Percentiles rank a stretch among this genome's conserved stretches.
Conservation (phyloP, 2,888 invertebrate species). For the Galerucella calmariensis region DNA sequence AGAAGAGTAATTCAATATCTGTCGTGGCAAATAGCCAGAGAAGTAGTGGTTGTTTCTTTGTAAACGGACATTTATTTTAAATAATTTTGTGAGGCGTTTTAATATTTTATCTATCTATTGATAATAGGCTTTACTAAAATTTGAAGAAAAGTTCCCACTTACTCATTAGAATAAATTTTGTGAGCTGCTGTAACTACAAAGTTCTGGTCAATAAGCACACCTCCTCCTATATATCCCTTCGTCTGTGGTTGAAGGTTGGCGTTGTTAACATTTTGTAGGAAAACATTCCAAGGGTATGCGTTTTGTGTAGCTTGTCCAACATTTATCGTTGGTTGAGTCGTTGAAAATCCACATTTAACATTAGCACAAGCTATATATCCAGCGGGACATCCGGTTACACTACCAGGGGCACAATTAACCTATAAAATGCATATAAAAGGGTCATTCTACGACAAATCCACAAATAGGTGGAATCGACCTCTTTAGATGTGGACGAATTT, state of each 20-base stretch:
- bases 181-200: constrained; percentile 82
- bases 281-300: constrained; percentile 80
- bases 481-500: no score
- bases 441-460: no score
- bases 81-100: no score
- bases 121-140: no score
- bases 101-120: no score
- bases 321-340: constrained; percentile 50
- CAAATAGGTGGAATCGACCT: no score
- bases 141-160: constrained; percentile 35
- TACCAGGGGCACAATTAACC: not conserved
- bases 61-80: no score
- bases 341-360: not conserved
- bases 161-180: constrained; percentile 66
- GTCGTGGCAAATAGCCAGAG: no score
- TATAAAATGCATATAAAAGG: not conserved
- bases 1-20: no score
- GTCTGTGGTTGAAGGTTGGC: not conserved
- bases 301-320: constrained; percentile 74
- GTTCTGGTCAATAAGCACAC: constrained; percentile 74
- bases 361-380: not conserved
- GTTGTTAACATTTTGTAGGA: constrained; percentile 54
- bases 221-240: constrained; percentile 73
- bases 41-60: no score
- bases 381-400: not conserved